These are phyloP conservation scores for Athalia rosae DNA, from an alignment of 2,888 invertebrate genomes.

Conservation along the genomic window DNA sequence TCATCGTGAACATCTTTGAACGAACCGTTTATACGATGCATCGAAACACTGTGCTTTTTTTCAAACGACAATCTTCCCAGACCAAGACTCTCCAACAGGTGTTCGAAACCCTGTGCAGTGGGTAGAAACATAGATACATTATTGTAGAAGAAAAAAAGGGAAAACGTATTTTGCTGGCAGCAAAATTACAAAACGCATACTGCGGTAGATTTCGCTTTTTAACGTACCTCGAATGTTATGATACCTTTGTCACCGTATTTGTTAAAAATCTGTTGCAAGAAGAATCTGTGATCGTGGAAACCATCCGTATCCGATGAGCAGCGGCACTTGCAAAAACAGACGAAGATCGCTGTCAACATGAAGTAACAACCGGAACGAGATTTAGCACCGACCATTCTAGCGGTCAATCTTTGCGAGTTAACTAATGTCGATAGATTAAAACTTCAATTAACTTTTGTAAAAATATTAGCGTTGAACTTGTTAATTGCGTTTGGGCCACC, in stretches of 20 bases:
- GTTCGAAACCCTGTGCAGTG: slow-evolving; percentile 80
- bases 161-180: not conserved
- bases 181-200: not conserved
- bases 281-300: slow-evolving; percentile 71
- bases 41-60: slow-evolving; percentile 75
- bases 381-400: too few relatives aligned
- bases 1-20: slow-evolving; percentile 76
- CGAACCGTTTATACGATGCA: slow-evolving; percentile 76
- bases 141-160: not conserved
- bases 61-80: slow-evolving; percentile 80
- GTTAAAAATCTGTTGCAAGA: slow-evolving; percentile 76
- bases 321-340: not conserved
- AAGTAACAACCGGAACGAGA: not conserved
- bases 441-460: too few relatives aligned
- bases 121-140: too few relatives aligned
- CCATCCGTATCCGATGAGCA: not conserved
- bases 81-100: slow-evolving; percentile 80
- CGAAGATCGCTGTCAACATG: not conserved
- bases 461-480: too few relatives aligned
- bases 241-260: slow-evolving; percentile 77
- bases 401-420: too few relatives aligned
- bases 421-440: too few relatives aligned
- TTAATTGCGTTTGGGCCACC: too few relatives aligned
- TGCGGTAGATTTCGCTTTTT: not conserved
- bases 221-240: slow-evolving; percentile 77